Conservation (phyloP, 2,888 invertebrate genomes). For the Drosophila yooni region DNA sequence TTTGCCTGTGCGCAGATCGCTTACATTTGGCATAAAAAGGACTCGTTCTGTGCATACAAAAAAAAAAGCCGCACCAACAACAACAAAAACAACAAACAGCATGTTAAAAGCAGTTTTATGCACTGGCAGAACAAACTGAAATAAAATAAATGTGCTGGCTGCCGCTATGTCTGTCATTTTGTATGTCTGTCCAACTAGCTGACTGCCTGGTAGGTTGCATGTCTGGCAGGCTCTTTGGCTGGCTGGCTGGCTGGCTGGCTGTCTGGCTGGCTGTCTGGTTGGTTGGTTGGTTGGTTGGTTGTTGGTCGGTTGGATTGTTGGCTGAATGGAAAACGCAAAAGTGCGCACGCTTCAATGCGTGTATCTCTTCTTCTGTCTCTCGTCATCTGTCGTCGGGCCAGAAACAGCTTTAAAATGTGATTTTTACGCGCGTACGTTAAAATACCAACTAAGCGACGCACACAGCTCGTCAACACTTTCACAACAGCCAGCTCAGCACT, state of each 20-base stretch:
- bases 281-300: conserved; percentile 26
- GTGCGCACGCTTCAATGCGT: conserved; percentile 75
- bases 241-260: conserved; percentile 20
- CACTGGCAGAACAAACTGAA: conserved; percentile 71
- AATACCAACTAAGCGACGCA: background rate
- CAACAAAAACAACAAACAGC: conserved; percentile 48
- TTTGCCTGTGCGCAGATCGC: conserved; percentile 74
- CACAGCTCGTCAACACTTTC: conserved; percentile 28
- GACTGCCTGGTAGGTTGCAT: conserved; percentile 22
- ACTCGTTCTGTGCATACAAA: conserved; percentile 34
- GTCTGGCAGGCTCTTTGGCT: conserved; percentile 10
- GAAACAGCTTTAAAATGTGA: conserved; percentile 70
- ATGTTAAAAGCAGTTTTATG: conserved; percentile 77
- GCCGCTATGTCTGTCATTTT: conserved; percentile 24
- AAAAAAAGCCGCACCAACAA: conserved; percentile 14
- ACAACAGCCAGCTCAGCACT: conserved; percentile 5
- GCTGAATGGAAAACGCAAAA: conserved; percentile 72
- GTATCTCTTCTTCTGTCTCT: conserved; percentile 57
- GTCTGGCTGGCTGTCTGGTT: conserved; percentile 29
- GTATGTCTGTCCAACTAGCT: conserved; percentile 13
- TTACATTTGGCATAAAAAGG: conserved; percentile 79
- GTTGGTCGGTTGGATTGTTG: conserved; percentile 35
- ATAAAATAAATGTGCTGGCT: conserved; percentile 72
- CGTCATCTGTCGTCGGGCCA: conserved; percentile 55
- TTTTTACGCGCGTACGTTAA: conserved; percentile 58